phyloP scores from a whole-genome alignment of 2,888 invertebrate species.

The Parnassius apollo region DNA sequence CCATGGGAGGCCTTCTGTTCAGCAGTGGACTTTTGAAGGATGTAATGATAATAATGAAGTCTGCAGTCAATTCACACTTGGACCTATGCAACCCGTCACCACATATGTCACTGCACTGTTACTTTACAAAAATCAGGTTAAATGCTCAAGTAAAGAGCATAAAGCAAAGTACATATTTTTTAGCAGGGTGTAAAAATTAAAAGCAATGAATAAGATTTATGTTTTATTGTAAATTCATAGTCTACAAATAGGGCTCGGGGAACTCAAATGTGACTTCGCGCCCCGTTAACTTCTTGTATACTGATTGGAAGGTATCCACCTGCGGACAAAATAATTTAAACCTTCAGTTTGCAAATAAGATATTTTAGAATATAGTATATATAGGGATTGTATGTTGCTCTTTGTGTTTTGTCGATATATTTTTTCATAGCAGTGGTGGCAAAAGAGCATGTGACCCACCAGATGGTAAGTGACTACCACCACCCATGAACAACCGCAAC shows the following conservation, averaged over 20 bases:
- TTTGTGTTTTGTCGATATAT: neutral
- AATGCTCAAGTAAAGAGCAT: too few relatives aligned
- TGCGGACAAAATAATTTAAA: slow-evolving; percentile 70
- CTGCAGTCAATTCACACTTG: too few relatives aligned
- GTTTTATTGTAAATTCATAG: slow-evolving; percentile 77
- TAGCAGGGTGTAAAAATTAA: slow-evolving; percentile 34
- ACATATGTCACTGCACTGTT: too few relatives aligned
- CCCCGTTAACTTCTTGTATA: slow-evolving; percentile 99
- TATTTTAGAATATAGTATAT: too few relatives aligned
- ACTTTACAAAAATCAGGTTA: too few relatives aligned
- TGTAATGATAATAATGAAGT: too few relatives aligned
- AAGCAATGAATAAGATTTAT: slow-evolving; percentile 49
- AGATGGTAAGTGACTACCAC: neutral
- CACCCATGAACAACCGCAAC: neutral
- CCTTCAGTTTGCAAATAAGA: too few relatives aligned
- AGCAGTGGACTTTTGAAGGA: too few relatives aligned
- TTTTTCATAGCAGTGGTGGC: neutral
- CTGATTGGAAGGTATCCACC: slow-evolving; percentile 98
- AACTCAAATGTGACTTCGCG: slow-evolving; percentile 99
- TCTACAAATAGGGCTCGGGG: slow-evolving; percentile 97
- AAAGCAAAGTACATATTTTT: neutral
- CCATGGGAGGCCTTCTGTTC: too few relatives aligned
- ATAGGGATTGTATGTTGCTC: neutral
- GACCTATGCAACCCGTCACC: too few relatives aligned
- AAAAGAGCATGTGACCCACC: neutral